A percentile compares a stretch with the other conserved stretches of the same genome.
phyloP scores from a whole-genome alignment of 2,888 invertebrate species.

The Caenorhabditis sinica region DNA sequence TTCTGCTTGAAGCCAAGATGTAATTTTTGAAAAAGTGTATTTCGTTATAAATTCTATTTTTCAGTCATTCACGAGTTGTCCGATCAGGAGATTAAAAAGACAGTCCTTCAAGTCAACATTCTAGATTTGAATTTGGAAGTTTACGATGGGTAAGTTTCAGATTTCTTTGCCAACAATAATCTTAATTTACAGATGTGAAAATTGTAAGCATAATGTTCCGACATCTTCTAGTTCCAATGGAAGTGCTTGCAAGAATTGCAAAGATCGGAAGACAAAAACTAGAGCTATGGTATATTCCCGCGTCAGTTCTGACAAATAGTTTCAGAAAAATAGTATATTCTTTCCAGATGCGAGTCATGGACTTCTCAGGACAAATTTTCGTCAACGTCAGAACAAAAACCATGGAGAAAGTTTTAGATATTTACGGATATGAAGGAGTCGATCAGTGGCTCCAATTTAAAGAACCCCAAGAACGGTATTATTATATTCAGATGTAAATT shows the following conservation, averaged over 20 bases:
- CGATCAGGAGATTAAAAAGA: conserved; percentile 14
- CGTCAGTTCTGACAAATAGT: background rate
- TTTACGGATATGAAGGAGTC: conserved; percentile 45
- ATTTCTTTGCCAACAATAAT: background rate
- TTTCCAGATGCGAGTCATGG: conserved; percentile 55
- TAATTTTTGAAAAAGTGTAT: conserved; percentile 9
- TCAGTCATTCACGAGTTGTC: conserved; percentile 47
- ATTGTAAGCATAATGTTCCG: background rate
- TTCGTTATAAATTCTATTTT: conserved; percentile 5
- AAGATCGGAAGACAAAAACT: background rate
- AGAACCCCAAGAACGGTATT: conserved; percentile 51
- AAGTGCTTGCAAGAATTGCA: conserved; percentile 9
- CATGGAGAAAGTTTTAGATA: conserved; percentile 39
- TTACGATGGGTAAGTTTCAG: conserved; percentile 26
- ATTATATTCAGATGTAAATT: background rate
- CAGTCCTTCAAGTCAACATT: conserved; percentile 37
- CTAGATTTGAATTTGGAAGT: conserved; percentile 50
- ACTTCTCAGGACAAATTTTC: conserved; percentile 55
- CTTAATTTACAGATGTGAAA: conserved; percentile 29
- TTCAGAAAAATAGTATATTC: background rate
- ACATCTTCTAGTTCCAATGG: background rate
- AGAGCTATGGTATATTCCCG: conserved; percentile 6
- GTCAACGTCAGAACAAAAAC: conserved; percentile 42
- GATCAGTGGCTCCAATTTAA: conserved; percentile 40
- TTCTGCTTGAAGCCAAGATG: conserved; percentile 35